phyloP scores from a whole-genome alignment of 2,888 invertebrate genomes.

The Mythimna pallens region DNA sequence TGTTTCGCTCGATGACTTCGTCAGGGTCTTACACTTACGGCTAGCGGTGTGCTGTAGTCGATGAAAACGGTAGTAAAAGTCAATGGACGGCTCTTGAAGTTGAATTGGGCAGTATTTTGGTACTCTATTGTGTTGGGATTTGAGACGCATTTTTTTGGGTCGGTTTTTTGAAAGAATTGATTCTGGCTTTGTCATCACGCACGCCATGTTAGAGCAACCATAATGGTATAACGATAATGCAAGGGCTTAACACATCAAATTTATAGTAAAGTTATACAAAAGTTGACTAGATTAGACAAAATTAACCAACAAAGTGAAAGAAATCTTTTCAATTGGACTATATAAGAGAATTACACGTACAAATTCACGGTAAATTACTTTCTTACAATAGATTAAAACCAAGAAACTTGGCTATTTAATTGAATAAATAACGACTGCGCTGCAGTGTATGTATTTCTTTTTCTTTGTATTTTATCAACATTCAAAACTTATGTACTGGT shows the following conservation, averaged over 20 bases:
- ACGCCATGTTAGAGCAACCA: background rate
- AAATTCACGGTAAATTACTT: too few relatives aligned
- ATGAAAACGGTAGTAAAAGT: constrained; percentile 59
- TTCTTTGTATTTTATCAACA: too few relatives aligned
- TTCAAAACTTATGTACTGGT: too few relatives aligned
- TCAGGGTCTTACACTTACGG: constrained; percentile 41
- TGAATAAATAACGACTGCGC: too few relatives aligned
- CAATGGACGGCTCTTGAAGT: constrained; percentile 46
- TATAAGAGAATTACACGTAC: too few relatives aligned
- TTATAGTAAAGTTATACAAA: background rate
- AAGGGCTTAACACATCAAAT: background rate
- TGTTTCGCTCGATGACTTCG: constrained; percentile 67
- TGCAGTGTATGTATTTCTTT: too few relatives aligned
- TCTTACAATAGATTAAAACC: too few relatives aligned
- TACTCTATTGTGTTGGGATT: constrained; percentile 3
- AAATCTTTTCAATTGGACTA: too few relatives aligned
- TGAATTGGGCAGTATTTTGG: constrained; percentile 12
- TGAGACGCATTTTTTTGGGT: background rate
- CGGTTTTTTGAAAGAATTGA: constrained; percentile 1
- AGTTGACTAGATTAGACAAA: too few relatives aligned
- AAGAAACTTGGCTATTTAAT: too few relatives aligned
- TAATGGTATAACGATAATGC: too few relatives aligned
- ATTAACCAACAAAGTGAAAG: too few relatives aligned
- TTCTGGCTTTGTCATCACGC: constrained; percentile 8
- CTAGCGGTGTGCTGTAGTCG: constrained; percentile 49